Evolutionary conservation across 2,888 invertebrate genomes (phyloP), one percentile per base, ranked within the genome.

Genomic region (Lochmaea capreae): DNA sequence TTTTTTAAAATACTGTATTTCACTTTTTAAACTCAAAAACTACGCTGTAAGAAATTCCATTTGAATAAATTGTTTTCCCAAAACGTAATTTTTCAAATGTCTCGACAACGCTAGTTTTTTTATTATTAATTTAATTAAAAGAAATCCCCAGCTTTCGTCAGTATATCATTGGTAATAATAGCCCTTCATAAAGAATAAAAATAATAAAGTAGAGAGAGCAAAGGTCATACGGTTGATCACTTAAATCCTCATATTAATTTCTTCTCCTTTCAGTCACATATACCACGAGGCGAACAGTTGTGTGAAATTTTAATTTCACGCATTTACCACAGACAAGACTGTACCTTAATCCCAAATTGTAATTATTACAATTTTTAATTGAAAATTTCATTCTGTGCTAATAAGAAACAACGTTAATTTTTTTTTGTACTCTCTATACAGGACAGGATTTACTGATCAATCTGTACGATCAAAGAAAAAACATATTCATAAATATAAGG

Each of bases 351-450:
- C 67, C 66, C 33, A 65, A 68, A 58, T 72, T 49, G 72, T 72
- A 67, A 72, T 72, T 67, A 72, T 72, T 68, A 67, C 65, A 57
- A 67, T 72, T 72, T 72, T 72, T 74, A 74, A 74, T 74, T 74
- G 74, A 74, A 71, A 74, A 74, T 74, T 71, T 74, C 70, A 67
- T 70, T 74, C 74, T 57, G 62, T 49, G 70, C 74, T 74, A 74
- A 74, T 74, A 71, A 71, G 74, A 74, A 73, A 70, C 63, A 65
- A 72, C 67, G 62, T 66, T 33, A 54, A 63, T 18, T 72, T 72
- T 72, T 49, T 68, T 49, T 68, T 12, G 16, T 22, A 11, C 18
- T 1, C 18, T 18, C 42, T 39, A 11, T 18, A 33, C 58, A 39
- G 42, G 16, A 67, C 67, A 42, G 42, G 58, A 1, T 14, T 26